Percentiles rank a stretch among this genome's conserved stretches.
Evolutionary conservation across 2,888 invertebrate species (phyloP).

Genomic region (Limenitis camilla): DNA sequence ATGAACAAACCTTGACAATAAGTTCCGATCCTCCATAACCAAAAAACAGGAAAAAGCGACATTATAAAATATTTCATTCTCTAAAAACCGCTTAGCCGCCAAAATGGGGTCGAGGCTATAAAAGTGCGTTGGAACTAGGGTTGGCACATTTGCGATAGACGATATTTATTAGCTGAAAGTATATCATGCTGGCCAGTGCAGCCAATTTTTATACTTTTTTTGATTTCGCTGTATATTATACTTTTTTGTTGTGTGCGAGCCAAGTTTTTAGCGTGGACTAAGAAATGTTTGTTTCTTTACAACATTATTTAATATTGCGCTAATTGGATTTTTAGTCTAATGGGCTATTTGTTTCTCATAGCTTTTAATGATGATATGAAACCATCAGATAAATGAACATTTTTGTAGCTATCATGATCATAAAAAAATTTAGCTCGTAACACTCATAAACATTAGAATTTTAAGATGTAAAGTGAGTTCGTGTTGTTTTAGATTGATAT

Average conservation of each 20-base stretch:
- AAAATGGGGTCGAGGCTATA: slow-evolving; percentile 47
- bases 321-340: too few relatives aligned
- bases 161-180: slow-evolving; percentile 25
- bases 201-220: slow-evolving; percentile 19
- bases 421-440: too few relatives aligned
- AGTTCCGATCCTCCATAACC: too few relatives aligned
- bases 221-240: slow-evolving; percentile 10
- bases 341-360: too few relatives aligned
- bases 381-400: too few relatives aligned
- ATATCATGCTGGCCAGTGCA: slow-evolving; percentile 21
- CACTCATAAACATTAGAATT: too few relatives aligned
- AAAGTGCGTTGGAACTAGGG: slow-evolving; percentile 38
- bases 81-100: slow-evolving; percentile 40
- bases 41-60: slow-evolving; percentile 17
- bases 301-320: background rate
- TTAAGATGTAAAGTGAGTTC: too few relatives aligned
- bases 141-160: slow-evolving; percentile 27
- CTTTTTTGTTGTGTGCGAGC: slow-evolving; percentile 3
- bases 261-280: slow-evolving; percentile 2
- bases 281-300: background rate
- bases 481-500: too few relatives aligned
- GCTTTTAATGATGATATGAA: too few relatives aligned
- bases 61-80: slow-evolving; percentile 41
- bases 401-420: too few relatives aligned
- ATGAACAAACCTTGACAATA: too few relatives aligned